Percentiles rank a stretch among this genome's conserved stretches.
Conservation (phyloP, 2,888 invertebrate genomes). For the Scaptomyza polygonia region DNA sequence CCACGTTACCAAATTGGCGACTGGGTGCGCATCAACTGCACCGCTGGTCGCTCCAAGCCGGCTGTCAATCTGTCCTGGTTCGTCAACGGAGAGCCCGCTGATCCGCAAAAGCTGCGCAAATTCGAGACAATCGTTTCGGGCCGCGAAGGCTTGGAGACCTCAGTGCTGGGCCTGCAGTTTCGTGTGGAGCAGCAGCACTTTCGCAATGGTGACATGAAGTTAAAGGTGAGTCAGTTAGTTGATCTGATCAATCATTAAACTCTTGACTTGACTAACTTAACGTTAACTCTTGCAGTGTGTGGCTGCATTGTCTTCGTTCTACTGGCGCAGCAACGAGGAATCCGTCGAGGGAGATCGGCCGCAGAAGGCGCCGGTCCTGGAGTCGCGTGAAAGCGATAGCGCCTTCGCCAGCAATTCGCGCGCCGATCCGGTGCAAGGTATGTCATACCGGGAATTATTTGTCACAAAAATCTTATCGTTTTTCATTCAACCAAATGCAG, state of each 20-base stretch:
- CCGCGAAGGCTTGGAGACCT: conserved; percentile 88
- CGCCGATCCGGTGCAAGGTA: conserved; percentile 90
- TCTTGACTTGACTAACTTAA: not conserved
- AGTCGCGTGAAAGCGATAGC: conserved; percentile 89
- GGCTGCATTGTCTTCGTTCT: conserved; percentile 89
- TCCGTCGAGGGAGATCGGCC: conserved; percentile 89
- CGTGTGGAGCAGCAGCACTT: conserved; percentile 89
- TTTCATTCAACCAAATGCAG: conserved; percentile 84
- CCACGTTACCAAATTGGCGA: conserved; percentile 87
- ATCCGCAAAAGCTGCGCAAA: conserved; percentile 83
- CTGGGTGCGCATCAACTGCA: conserved; percentile 87
- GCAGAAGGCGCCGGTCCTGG: conserved; percentile 88
- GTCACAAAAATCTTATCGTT: conserved; percentile 84
- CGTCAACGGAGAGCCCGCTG: conserved; percentile 86
- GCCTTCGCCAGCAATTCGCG: conserved; percentile 86
- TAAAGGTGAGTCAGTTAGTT: conserved; percentile 86
- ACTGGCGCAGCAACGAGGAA: conserved; percentile 90
- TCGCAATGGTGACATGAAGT: conserved; percentile 89
- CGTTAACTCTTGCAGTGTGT: conserved; percentile 86
- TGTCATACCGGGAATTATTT: conserved; percentile 85
- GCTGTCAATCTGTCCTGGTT: conserved; percentile 87
- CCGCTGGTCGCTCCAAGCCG: conserved; percentile 87
- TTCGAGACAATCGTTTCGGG: conserved; percentile 86
- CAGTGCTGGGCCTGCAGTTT: conserved; percentile 89
- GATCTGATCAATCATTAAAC: too few species aligned